These are phyloP conservation scores for Bhutanitis thaidina DNA, from an alignment of 2,888 invertebrate genomes.

Conservation along the genomic window DNA sequence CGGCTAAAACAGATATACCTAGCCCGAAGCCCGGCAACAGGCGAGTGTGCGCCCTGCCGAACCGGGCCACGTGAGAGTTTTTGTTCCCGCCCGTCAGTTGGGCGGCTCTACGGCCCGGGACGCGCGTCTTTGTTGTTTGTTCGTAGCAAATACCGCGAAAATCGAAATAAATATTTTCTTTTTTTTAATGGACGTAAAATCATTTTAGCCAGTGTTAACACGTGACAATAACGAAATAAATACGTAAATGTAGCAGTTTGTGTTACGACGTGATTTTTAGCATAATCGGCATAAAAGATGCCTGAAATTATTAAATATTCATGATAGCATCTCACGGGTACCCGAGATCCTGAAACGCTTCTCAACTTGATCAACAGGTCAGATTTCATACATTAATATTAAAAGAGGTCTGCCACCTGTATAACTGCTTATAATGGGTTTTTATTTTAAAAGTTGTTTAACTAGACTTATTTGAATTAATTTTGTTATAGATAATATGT, in stretches of 20 bases:
- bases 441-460: too few species aligned
- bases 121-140: slow-evolving; percentile 24
- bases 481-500: too few species aligned
- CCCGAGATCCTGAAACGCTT: slow-evolving; percentile 39
- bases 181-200: not conserved
- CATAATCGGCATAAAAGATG: slow-evolving; percentile 45
- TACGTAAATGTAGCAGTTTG: slow-evolving; percentile 40
- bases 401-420: slow-evolving; percentile 8
- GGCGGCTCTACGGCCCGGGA: slow-evolving; percentile 26
- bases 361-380: slow-evolving; percentile 56
- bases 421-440: not conserved
- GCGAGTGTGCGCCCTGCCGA: slow-evolving; percentile 32
- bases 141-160: slow-evolving; percentile 16
- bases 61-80: slow-evolving; percentile 26
- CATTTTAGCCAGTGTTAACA: slow-evolving; percentile 29
- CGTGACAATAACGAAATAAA: slow-evolving; percentile 30
- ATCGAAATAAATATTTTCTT: slow-evolving; percentile 10
- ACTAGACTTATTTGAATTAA: too few species aligned
- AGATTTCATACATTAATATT: slow-evolving; percentile 40
- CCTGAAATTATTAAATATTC: slow-evolving; percentile 45
- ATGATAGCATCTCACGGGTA: slow-evolving; percentile 40
- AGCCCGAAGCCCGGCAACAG: slow-evolving; percentile 51
- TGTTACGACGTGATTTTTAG: slow-evolving; percentile 33
- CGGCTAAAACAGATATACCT: not conserved
- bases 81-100: slow-evolving; percentile 34